Conservation (phyloP, 1,140 invertebrate species). For the Triops longicaudatus region DNA sequence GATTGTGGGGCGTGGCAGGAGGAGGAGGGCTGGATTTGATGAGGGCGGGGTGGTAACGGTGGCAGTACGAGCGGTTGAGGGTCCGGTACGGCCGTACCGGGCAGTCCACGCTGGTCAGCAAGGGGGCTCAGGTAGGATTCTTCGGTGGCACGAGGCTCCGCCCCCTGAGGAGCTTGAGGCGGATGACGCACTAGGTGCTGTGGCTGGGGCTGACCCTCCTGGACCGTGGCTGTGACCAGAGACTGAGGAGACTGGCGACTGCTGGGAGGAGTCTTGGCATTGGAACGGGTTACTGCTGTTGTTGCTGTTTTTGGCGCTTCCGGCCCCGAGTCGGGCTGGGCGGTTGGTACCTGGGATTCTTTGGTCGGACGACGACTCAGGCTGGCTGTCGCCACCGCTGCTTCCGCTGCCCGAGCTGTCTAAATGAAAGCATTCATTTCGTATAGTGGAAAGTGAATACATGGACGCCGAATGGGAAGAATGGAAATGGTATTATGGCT, state of each 20-base stretch:
- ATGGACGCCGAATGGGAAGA: constrained; percentile 16
- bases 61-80: constrained; percentile 23
- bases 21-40: constrained; percentile 11
- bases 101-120: neutral
- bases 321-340: constrained; percentile 28
- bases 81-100: neutral
- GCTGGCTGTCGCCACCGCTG: constrained; percentile 37
- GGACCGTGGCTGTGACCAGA: constrained; percentile 30
- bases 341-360: constrained; percentile 32
- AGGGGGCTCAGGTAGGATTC: constrained; percentile 25
- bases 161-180: constrained; percentile 33
- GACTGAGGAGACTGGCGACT: constrained; percentile 32
- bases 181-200: constrained; percentile 20
- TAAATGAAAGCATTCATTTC: constrained; percentile 36
- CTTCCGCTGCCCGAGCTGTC: constrained; percentile 41
- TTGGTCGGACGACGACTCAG: constrained; percentile 36
- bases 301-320: constrained; percentile 30
- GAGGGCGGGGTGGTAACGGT: constrained; percentile 29
- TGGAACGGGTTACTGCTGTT: constrained; percentile 25
- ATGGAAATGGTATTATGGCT: neutral
- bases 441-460: constrained; percentile 25
- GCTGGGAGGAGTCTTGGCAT: constrained; percentile 18
- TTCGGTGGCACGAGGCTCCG: constrained; percentile 28
- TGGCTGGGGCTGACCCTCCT: constrained; percentile 5
- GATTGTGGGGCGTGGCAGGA: constrained; percentile 18